Conservation (phyloP, 2,113 vertebrate species). For the Crotalus horridus region DNA sequence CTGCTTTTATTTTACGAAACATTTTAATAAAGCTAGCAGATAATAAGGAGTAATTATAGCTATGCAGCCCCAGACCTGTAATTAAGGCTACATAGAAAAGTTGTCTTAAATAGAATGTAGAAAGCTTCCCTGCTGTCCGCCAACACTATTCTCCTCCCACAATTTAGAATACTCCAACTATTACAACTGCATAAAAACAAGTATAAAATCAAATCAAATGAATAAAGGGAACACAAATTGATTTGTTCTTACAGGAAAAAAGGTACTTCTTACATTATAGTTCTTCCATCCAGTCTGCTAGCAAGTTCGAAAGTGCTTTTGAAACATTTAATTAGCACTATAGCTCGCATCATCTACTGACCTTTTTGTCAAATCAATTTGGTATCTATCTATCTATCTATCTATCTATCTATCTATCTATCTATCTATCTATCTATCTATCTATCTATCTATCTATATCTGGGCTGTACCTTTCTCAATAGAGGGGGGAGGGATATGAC, state of each 20-base stretch:
- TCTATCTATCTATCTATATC: too few relatives aligned
- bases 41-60: conserved; percentile 66
- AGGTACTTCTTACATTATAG: conserved; percentile 51
- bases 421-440: too few relatives aligned
- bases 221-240: conserved; percentile 52
- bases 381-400: background rate
- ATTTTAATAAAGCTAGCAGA: conserved; percentile 56
- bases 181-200: conserved; percentile 60
- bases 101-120: conserved; percentile 61
- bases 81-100: conserved; percentile 65
- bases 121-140: conserved; percentile 64
- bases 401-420: background rate
- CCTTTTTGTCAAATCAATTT: conserved; percentile 36
- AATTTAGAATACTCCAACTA: conserved; percentile 62
- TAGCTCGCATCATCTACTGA: conserved; percentile 45
- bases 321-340: conserved; percentile 53
- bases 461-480: too few relatives aligned
- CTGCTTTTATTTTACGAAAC: conserved; percentile 55
- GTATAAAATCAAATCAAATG: conserved; percentile 57
- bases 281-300: conserved; percentile 36
- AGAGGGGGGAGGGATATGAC: too few relatives aligned
- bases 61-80: conserved; percentile 59
- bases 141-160: conserved; percentile 38
- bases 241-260: conserved; percentile 24
- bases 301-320: conserved; percentile 22